Evolutionary conservation across 2,888 invertebrate species (phyloP).

Genomic region (Cantharis rufa): DNA sequence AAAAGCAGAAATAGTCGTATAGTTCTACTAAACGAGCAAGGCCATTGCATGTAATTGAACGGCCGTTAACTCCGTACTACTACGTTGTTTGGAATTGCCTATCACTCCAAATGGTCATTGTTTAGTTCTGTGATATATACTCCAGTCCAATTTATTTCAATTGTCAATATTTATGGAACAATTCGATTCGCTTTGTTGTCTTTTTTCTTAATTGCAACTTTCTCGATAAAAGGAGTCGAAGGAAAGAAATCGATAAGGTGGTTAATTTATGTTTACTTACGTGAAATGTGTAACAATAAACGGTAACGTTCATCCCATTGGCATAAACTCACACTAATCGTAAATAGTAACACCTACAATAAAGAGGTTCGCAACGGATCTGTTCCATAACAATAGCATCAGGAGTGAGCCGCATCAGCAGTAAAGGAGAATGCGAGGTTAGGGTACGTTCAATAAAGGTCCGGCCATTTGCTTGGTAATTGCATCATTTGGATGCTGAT

Average conservation of each 20-base stretch:
- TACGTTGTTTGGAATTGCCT: conserved; percentile 38
- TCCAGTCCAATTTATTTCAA: conserved; percentile 27
- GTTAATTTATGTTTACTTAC: conserved; percentile 24
- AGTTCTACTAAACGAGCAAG: conserved; percentile 29
- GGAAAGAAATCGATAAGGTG: not conserved
- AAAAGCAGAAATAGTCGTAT: conserved; percentile 29
- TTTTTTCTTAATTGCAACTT: not conserved
- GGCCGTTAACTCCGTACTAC: conserved; percentile 38
- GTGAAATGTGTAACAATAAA: conserved; percentile 30
- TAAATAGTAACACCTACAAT: conserved; percentile 43
- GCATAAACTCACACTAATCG: conserved; percentile 40
- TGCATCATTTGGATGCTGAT: conserved; percentile 57
- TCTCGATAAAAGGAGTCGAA: not conserved
- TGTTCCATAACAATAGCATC: conserved; percentile 43
- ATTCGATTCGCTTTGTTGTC: not conserved
- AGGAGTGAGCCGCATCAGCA: conserved; percentile 40
- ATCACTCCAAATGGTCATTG: conserved; percentile 38
- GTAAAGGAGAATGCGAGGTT: conserved; percentile 36
- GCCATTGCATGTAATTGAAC: conserved; percentile 38
- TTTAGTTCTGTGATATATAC: conserved; percentile 35
- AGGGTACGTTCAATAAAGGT: conserved; percentile 42
- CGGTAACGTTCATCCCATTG: conserved; percentile 33
- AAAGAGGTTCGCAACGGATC: conserved; percentile 41
- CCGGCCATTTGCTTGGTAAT: conserved; percentile 54
- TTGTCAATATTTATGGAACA: conserved; percentile 21